phyloP scores from a whole-genome alignment of 2,888 invertebrate genomes.

The Bugula neritina region DNA sequence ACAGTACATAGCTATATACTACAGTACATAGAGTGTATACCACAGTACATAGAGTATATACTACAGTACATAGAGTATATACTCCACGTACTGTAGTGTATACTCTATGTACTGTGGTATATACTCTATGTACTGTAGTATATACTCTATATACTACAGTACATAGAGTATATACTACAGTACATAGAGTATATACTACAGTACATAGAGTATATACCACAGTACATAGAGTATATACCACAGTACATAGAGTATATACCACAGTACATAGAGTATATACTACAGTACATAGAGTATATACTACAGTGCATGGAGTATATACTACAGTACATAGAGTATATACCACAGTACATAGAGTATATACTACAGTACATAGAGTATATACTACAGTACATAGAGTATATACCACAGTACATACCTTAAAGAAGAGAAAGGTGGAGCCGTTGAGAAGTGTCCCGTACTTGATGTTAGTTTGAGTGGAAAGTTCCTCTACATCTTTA shows the following conservation, averaged over 20 bases:
- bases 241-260: neutral
- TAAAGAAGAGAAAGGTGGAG: conserved; percentile 93
- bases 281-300: neutral
- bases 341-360: neutral
- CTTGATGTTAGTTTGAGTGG: conserved; percentile 83
- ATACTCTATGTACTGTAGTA: neutral
- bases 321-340: neutral
- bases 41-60: neutral
- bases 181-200: neutral
- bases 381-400: neutral
- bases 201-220: neutral
- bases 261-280: neutral
- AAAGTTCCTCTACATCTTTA: conserved; percentile 88
- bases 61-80: neutral
- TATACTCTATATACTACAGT: neutral
- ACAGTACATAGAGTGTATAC: neutral
- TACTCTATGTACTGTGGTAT: neutral
- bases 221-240: neutral
- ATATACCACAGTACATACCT: conserved; percentile 42
- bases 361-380: neutral
- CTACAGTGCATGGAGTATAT: neutral
- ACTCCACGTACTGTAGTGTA: neutral
- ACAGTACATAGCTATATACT: neutral
- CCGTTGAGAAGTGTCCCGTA: conserved; percentile 91
- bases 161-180: neutral